A percentile compares a stretch with the other conserved stretches of the same genome.
Evolutionary conservation across 2,888 invertebrate genomes (phyloP).

Genomic region (Calephelis perditalis): DNA sequence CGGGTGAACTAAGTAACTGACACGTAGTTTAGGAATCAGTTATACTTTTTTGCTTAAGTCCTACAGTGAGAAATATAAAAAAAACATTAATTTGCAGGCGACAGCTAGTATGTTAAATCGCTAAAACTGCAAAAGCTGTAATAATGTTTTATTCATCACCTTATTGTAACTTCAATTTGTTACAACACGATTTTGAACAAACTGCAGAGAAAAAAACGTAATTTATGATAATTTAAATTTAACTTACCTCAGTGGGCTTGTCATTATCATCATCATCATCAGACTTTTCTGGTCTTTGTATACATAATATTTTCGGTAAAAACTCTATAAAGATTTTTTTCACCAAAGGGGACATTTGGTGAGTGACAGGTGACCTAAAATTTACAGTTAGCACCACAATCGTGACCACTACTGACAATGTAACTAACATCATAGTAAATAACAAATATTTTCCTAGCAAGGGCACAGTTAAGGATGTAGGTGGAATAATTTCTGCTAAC

Average conservation of each 20-base stretch:
- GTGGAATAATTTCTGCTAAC: conserved; percentile 95
- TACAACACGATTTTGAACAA: too few relatives aligned
- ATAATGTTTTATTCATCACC: too few relatives aligned
- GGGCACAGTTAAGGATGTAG: conserved; percentile 94
- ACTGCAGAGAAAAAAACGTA: neutral
- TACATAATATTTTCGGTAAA: conserved; percentile 91
- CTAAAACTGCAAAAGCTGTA: too few relatives aligned
- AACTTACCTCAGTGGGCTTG: conserved; percentile 72
- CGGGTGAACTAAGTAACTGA: too few relatives aligned
- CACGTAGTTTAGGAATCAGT: too few relatives aligned
- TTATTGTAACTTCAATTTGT: too few relatives aligned
- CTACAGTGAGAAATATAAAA: too few relatives aligned
- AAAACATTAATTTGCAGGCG: too few relatives aligned
- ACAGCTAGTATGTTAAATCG: too few relatives aligned
- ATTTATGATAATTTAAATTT: neutral
- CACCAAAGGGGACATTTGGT: conserved; percentile 95
- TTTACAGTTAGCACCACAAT: conserved; percentile 96
- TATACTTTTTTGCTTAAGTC: too few relatives aligned
- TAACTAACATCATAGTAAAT: conserved; percentile 96
- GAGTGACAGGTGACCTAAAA: conserved; percentile 94
- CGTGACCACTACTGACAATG: conserved; percentile 94
- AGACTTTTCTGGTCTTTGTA: conserved; percentile 91
- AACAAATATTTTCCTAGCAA: conserved; percentile 94
- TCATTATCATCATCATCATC: conserved; percentile 79
- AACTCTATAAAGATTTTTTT: conserved; percentile 90